Conservation (phyloP, 2,888 invertebrate genomes). For the Protophormia terraenovae region DNA sequence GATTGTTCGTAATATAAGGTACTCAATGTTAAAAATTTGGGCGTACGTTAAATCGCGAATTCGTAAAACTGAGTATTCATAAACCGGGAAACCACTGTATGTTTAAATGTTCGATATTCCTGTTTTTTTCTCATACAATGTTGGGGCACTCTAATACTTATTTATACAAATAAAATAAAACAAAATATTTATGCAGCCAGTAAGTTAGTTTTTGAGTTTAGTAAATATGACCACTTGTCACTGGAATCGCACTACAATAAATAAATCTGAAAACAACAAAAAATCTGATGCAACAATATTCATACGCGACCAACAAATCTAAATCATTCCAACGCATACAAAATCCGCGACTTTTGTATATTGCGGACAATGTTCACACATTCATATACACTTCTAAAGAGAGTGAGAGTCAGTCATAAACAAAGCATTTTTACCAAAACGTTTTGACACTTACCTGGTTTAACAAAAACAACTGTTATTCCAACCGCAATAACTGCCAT, state of each 20-base stretch:
- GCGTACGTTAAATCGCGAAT: too few species aligned
- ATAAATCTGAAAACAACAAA: not conserved
- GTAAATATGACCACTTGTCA: not conserved
- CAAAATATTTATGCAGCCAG: not conserved
- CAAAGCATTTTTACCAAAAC: not conserved
- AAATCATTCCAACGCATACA: not conserved
- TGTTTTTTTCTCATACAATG: too few species aligned
- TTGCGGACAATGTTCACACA: not conserved
- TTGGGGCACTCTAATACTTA: too few species aligned
- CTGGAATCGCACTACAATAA: not conserved
- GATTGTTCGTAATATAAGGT: too few species aligned
- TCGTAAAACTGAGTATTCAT: too few species aligned
- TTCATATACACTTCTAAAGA: not conserved
- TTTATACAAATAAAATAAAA: not conserved
- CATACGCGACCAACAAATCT: too few species aligned
- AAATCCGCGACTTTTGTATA: not conserved
- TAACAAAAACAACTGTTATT: slow-evolving; percentile 55
- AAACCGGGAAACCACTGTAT: too few species aligned
- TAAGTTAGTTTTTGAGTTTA: not conserved
- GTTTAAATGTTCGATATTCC: too few species aligned
- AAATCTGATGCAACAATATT: not conserved
- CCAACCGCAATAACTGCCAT: slow-evolving; percentile 63
- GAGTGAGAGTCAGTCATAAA: not conserved
- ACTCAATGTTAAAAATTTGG: too few species aligned
- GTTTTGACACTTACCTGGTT: slow-evolving; percentile 67